Evolutionary conservation across 2,797 vertebrate genomes (phyloP).

Genomic region (Harpia harpyja): DNA sequence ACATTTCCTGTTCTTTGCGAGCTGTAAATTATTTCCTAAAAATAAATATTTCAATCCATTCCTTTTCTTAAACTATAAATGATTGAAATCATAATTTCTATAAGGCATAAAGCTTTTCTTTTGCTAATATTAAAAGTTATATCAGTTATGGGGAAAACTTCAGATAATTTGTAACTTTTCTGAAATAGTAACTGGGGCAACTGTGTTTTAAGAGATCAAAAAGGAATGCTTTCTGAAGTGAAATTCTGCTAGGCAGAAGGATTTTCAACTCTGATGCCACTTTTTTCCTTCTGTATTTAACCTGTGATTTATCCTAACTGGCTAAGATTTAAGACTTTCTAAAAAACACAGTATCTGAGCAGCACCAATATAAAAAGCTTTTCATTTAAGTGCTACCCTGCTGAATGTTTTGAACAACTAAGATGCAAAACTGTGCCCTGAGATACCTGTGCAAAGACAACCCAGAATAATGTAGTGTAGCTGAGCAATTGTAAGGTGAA

Average conservation of each 20-base stretch:
- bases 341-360: background rate
- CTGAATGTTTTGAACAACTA: conserved; percentile 10
- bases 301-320: background rate
- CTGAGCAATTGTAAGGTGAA: background rate
- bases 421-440: background rate
- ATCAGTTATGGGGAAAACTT: background rate
- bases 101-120: background rate
- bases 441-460: background rate
- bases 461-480: background rate
- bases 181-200: background rate
- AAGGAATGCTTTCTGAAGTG: background rate
- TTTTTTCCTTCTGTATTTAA: background rate
- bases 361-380: background rate
- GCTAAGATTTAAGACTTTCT: background rate
- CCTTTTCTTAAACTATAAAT: background rate
- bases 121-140: background rate
- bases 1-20: background rate
- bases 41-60: background rate
- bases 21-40: background rate
- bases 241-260: background rate
- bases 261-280: background rate
- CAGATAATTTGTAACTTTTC: background rate
- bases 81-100: background rate
- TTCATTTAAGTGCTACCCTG: background rate
- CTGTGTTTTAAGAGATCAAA: background rate